A percentile compares a stretch with the other conserved stretches of the same genome.
These are phyloP conservation scores for Perithous albicinctus DNA, from an alignment of 2,888 invertebrate species.

Conservation along the genomic window DNA sequence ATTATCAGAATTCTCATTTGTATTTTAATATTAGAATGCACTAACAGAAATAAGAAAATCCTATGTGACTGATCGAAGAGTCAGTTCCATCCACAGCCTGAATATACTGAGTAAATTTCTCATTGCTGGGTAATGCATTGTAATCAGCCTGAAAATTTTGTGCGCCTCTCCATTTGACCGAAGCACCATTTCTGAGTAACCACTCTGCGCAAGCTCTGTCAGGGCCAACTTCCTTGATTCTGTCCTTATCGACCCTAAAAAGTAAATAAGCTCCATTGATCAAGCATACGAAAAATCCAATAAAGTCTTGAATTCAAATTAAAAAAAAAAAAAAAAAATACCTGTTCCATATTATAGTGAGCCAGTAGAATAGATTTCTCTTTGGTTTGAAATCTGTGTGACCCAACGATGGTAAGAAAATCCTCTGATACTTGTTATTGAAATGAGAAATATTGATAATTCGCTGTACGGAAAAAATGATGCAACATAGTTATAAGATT, in stretches of 20 bases:
- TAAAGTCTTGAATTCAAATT: neutral
- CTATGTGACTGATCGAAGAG: slow-evolving; percentile 93
- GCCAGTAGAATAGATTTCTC: slow-evolving; percentile 75
- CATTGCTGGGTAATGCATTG: slow-evolving; percentile 89
- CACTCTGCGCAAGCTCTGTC: slow-evolving; percentile 98
- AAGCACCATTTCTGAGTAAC: slow-evolving; percentile 96
- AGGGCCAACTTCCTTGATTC: slow-evolving; percentile 91
- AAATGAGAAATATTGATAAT: slow-evolving; percentile 18
- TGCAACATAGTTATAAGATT: neutral
- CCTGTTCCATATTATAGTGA: slow-evolving; percentile 76
- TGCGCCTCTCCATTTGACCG: slow-evolving; percentile 89
- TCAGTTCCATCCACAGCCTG: slow-evolving; percentile 92
- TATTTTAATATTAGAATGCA: slow-evolving; percentile 48
- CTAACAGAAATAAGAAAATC: slow-evolving; percentile 92
- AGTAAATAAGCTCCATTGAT: too few species aligned
- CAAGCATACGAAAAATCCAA: neutral
- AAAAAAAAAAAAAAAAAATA: slow-evolving; percentile 50
- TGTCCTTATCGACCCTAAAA: slow-evolving; percentile 88
- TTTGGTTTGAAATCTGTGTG: slow-evolving; percentile 21
- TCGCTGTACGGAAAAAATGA: neutral
- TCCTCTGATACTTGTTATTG: slow-evolving; percentile 36
- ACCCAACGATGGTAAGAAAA: slow-evolving; percentile 32
- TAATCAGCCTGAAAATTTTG: slow-evolving; percentile 89
- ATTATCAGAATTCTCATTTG: too few species aligned
- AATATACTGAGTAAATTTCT: slow-evolving; percentile 82